Conservation (phyloP, 2,888 invertebrate species). For the Tipula helvola region DNA sequence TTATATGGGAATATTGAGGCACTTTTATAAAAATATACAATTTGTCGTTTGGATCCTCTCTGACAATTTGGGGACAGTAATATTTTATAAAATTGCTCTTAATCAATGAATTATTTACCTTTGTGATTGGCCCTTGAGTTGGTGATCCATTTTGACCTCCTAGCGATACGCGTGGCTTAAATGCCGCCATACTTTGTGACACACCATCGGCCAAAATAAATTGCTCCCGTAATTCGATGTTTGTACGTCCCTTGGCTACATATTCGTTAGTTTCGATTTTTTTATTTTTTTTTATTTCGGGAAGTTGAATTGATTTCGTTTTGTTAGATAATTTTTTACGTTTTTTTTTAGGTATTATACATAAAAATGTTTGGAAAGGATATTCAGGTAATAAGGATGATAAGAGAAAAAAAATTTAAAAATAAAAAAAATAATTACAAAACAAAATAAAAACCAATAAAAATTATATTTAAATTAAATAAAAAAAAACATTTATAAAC, state of each 20-base stretch:
- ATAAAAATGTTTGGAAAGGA: background rate
- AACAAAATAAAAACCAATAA: background rate
- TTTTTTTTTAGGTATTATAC: background rate
- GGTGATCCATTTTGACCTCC: conserved; percentile 36
- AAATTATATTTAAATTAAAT: background rate
- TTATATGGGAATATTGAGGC: background rate
- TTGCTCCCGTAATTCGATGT: conserved; percentile 98
- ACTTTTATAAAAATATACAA: background rate
- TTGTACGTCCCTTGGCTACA: conserved; percentile 97
- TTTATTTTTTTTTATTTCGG: conserved; percentile 35
- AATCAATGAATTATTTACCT: conserved; percentile 48
- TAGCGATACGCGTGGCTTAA: conserved; percentile 85
- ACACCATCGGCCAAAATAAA: conserved; percentile 98
- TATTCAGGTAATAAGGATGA: background rate
- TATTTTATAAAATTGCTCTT: background rate
- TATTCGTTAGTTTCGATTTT: conserved; percentile 22
- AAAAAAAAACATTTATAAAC: background rate
- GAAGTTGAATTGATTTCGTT: background rate
- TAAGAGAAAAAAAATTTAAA: background rate
- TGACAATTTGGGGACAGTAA: background rate
- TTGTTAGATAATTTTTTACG: background rate
- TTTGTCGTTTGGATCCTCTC: background rate
- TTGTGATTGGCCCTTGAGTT: conserved; percentile 82
- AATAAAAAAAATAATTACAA: background rate
- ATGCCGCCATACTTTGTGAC: conserved; percentile 97